Conservation (phyloP, 1,140 invertebrate genomes). For the Nasonia giraulti region DNA sequence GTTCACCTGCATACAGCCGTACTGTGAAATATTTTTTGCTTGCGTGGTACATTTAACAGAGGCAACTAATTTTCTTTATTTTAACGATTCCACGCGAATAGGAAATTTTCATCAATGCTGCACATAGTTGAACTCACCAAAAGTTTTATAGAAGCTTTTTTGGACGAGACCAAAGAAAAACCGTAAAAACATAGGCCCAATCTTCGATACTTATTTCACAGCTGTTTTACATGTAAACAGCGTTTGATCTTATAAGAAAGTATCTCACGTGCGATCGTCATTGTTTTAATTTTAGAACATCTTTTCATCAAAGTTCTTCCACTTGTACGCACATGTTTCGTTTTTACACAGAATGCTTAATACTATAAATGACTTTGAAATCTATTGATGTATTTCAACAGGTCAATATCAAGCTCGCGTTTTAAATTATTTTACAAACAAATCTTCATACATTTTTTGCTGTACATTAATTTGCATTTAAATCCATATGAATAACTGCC, state of each 20-base stretch:
- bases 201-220: conserved; percentile 53
- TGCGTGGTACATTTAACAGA: conserved; percentile 33
- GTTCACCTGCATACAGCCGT: conserved; percentile 32
- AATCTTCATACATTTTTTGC: neutral
- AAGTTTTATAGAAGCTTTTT: conserved; percentile 59
- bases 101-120: conserved; percentile 41
- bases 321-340: conserved; percentile 44
- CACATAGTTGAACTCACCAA: conserved; percentile 55
- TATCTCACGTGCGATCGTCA: neutral
- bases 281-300: conserved; percentile 36
- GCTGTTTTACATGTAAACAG: conserved; percentile 26
- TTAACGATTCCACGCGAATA: conserved; percentile 26
- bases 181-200: conserved; percentile 59
- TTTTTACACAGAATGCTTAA: conserved; percentile 28
- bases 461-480: neutral
- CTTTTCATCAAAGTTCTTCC: conserved; percentile 52
- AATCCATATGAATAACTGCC: conserved; percentile 15
- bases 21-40: conserved; percentile 43
- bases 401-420: neutral
- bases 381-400: neutral
- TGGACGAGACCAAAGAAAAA: conserved; percentile 67
- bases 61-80: conserved; percentile 6
- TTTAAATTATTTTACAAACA: neutral
- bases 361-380: conserved; percentile 11
- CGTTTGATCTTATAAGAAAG: conserved; percentile 27